Conservation (phyloP, 1,140 invertebrate genomes). For the Drosophila ironensis region DNA sequence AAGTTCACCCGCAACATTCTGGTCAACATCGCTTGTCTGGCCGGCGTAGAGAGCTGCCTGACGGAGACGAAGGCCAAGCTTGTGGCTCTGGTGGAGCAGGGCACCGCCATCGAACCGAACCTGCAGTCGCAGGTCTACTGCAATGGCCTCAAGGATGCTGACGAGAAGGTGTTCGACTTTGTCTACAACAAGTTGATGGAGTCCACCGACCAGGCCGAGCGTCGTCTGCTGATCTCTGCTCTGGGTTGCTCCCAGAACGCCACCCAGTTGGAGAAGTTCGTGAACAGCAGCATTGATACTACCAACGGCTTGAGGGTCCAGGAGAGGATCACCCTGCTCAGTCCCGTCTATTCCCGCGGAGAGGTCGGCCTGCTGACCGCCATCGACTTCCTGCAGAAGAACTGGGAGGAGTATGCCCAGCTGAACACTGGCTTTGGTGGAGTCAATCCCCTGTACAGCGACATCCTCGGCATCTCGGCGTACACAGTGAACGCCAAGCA, state of each 20-base stretch:
- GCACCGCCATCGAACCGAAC: slow-evolving; percentile 67
- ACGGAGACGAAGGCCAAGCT: slow-evolving; percentile 76
- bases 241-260: slow-evolving; percentile 84
- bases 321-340: slow-evolving; percentile 64
- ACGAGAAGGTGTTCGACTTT: slow-evolving; percentile 85
- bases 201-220: slow-evolving; percentile 84
- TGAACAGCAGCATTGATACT: slow-evolving; percentile 69
- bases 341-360: slow-evolving; percentile 59
- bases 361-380: slow-evolving; percentile 50
- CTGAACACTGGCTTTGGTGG: slow-evolving; percentile 66
- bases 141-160: slow-evolving; percentile 85
- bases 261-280: slow-evolving; percentile 53
- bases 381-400: slow-evolving; percentile 57
- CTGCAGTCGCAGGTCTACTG: slow-evolving; percentile 85
- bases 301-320: slow-evolving; percentile 52
- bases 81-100: slow-evolving; percentile 78
- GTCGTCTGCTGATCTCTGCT: slow-evolving; percentile 82
- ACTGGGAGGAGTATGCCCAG: slow-evolving; percentile 55
- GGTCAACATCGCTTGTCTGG: slow-evolving; percentile 83
- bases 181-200: slow-evolving; percentile 84
- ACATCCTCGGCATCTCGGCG: slow-evolving; percentile 53
- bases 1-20: slow-evolving; percentile 80
- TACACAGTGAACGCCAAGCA: slow-evolving; percentile 60
- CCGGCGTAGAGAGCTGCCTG: slow-evolving; percentile 82
- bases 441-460: slow-evolving; percentile 54